Evolutionary conservation across 2,113 vertebrate genomes (phyloP).

Genomic region (Grammomys surdaster): DNA sequence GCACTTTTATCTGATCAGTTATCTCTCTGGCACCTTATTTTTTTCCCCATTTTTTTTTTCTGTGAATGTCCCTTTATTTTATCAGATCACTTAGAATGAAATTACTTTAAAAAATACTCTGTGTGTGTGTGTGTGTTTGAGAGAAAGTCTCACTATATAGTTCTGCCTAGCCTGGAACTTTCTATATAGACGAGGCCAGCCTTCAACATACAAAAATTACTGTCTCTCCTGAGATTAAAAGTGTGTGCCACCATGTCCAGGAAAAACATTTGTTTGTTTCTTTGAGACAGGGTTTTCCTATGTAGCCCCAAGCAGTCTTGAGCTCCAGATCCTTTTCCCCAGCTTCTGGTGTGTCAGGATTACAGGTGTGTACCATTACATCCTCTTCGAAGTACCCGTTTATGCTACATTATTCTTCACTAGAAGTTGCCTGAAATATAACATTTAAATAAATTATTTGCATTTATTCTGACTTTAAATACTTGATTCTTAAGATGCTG

Average conservation of each 20-base stretch:
- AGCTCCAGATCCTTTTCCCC: neutral
- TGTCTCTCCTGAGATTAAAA: neutral
- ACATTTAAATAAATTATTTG: slow-evolving; percentile 77
- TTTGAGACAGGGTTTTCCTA: neutral
- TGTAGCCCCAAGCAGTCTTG: neutral
- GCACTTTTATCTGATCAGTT: neutral
- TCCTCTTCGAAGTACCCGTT: neutral
- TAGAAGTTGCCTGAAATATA: slow-evolving; percentile 70
- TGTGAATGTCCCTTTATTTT: neutral
- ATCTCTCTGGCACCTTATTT: neutral
- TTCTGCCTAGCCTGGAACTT: neutral
- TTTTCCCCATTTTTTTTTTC: neutral
- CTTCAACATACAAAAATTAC: neutral
- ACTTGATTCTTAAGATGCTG: slow-evolving; percentile 71
- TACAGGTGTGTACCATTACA: neutral
- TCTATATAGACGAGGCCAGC: neutral
- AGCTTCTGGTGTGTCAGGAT: neutral
- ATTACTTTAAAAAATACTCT: neutral
- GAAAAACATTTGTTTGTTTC: neutral
- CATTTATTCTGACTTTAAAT: slow-evolving; percentile 72
- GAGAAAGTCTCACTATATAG: neutral
- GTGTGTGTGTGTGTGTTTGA: neutral
- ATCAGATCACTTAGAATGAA: slow-evolving; percentile 20
- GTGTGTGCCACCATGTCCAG: too few species aligned
- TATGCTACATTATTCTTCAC: slow-evolving; percentile 14